These are phyloP conservation scores for Pseudomugil tenellus DNA, from an alignment of 2,797 vertebrate species.

Conservation along the genomic window DNA sequence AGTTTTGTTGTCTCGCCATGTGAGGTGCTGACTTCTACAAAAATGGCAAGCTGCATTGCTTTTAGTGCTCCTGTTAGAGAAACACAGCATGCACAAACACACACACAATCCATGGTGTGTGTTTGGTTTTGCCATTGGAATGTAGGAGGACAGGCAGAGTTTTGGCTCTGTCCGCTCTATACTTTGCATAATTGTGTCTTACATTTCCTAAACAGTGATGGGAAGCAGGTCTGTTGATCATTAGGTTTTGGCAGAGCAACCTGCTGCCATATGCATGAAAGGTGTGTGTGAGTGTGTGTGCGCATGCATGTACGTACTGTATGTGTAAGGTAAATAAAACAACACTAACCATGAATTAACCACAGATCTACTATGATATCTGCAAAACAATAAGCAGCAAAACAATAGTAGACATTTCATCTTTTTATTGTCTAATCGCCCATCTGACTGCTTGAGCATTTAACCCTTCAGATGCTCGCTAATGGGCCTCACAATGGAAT, in stretches of 20 bases:
- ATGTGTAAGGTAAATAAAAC: slow-evolving; percentile 43
- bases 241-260: slow-evolving; percentile 63
- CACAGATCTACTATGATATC: slow-evolving; percentile 63
- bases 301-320: neutral
- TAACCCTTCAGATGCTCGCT: slow-evolving; percentile 73
- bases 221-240: slow-evolving; percentile 61
- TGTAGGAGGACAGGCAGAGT: slow-evolving; percentile 46
- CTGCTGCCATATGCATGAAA: slow-evolving; percentile 51
- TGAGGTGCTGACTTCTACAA: slow-evolving; percentile 52
- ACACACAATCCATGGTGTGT: slow-evolving; percentile 44
- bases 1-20: slow-evolving; percentile 51
- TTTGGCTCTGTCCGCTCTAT: slow-evolving; percentile 56
- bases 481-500: slow-evolving; percentile 78
- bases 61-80: slow-evolving; percentile 27
- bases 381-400: slow-evolving; percentile 63
- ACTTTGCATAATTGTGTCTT: slow-evolving; percentile 70
- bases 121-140: slow-evolving; percentile 53
- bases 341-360: slow-evolving; percentile 64
- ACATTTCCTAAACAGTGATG: slow-evolving; percentile 61
- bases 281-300: slow-evolving; percentile 37
- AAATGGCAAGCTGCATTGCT: slow-evolving; percentile 46
- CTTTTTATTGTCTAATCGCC: slow-evolving; percentile 78
- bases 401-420: slow-evolving; percentile 72
- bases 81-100: slow-evolving; percentile 36
- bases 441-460: slow-evolving; percentile 65